Evolutionary conservation across 2,888 invertebrate species (phyloP).

Genomic region (Craniophora ligustri): DNA sequence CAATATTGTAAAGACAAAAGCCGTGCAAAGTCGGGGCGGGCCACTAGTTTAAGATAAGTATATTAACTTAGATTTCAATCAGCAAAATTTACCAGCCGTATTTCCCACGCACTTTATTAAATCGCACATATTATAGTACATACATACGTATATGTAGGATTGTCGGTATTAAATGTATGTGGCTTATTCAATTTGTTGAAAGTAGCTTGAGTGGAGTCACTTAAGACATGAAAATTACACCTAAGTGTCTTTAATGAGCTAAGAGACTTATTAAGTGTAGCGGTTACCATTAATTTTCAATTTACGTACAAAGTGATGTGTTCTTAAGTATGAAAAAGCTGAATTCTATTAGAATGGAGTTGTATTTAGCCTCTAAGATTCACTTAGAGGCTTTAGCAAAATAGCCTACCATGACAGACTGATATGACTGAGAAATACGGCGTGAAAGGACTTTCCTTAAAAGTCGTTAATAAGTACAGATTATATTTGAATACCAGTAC

Average conservation of each 20-base stretch:
- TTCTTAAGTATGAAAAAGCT: constrained; percentile 6
- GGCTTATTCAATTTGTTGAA: constrained; percentile 44
- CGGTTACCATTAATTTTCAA: constrained; percentile 53
- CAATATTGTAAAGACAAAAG: too few species aligned
- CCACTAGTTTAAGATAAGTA: too few species aligned
- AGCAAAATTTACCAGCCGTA: too few species aligned
- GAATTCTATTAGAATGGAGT: constrained; percentile 1
- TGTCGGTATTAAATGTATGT: constrained; percentile 22
- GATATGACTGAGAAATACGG: too few species aligned
- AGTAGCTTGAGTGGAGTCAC: constrained; percentile 45
- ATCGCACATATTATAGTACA: neutral
- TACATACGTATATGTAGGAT: neutral
- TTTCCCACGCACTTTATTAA: neutral
- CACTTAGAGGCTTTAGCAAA: too few species aligned
- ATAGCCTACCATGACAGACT: too few species aligned
- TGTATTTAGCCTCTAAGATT: too few species aligned
- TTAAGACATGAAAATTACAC: constrained; percentile 52
- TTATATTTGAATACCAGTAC: too few species aligned
- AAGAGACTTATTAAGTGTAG: constrained; percentile 56
- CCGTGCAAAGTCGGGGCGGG: too few species aligned
- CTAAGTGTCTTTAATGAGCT: constrained; percentile 60
- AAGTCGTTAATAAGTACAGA: too few species aligned
- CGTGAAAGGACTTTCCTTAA: too few species aligned
- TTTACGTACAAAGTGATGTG: constrained; percentile 26
- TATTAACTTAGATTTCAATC: too few species aligned